Conservation (phyloP, 2,888 invertebrate genomes). For the Blastobasis lacticolella region DNA sequence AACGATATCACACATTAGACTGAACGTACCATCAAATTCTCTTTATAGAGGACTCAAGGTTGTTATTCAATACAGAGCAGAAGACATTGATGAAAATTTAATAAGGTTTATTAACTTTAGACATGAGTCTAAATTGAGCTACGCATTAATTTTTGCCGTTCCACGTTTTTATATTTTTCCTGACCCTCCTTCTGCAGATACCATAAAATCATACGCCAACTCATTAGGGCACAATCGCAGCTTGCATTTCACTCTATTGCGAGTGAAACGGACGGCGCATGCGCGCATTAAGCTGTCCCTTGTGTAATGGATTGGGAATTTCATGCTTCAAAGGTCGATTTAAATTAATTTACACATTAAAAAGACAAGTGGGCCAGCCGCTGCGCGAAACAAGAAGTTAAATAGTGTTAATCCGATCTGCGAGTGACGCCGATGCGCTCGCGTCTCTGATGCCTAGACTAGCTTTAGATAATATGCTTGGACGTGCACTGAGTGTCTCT, state of each 20-base stretch:
- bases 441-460: background rate
- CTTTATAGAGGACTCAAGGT: too few species aligned
- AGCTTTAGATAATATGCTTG: conserved; percentile 2
- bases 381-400: conserved; percentile 40
- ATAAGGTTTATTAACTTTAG: too few species aligned
- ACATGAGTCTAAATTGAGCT: too few species aligned
- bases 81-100: too few species aligned
- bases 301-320: conserved; percentile 62
- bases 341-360: conserved; percentile 68
- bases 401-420: conserved; percentile 55
- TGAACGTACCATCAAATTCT: too few species aligned
- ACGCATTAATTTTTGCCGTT: too few species aligned
- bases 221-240: conserved; percentile 12
- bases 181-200: too few species aligned
- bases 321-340: conserved; percentile 58
- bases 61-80: too few species aligned
- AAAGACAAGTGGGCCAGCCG: conserved; percentile 43
- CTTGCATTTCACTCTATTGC: conserved; percentile 39
- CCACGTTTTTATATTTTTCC: too few species aligned
- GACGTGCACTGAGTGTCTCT: background rate
- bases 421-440: conserved; percentile 21
- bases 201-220: too few species aligned
- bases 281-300: conserved; percentile 56
- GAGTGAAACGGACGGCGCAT: conserved; percentile 24
- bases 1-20: too few species aligned